Conservation (phyloP, 2,113 vertebrate species). For the Lanius collurio region DNA sequence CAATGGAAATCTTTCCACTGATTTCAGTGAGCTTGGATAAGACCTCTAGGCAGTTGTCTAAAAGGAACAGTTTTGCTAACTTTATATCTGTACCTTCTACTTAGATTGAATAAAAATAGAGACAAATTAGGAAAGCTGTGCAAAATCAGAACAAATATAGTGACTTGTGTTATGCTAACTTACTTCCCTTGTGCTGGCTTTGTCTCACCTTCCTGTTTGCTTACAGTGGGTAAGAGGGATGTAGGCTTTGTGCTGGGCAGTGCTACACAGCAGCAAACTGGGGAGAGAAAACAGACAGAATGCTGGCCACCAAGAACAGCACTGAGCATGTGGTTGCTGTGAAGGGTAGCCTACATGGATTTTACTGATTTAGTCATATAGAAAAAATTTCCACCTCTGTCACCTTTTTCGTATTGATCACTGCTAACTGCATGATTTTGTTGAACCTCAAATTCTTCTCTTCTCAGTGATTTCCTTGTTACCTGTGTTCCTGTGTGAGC, state of each 20-base stretch:
- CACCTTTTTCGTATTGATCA: not conserved
- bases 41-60: not conserved
- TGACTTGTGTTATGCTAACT: not conserved
- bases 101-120: not conserved
- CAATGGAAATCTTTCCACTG: not conserved
- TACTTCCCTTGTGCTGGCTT: not conserved
- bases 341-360: not conserved
- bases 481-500: not conserved
- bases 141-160: not conserved
- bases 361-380: not conserved
- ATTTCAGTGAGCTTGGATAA: not conserved
- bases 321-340: not conserved
- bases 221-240: not conserved
- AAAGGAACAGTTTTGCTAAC: not conserved
- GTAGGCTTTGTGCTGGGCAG: not conserved
- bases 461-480: not conserved
- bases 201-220: not conserved
- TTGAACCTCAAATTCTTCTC: not conserved
- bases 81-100: not conserved
- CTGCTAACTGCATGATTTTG: not conserved
- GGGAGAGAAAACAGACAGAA: not conserved
- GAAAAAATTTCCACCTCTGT: not conserved
- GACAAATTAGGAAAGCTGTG: not conserved
- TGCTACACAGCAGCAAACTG: not conserved
- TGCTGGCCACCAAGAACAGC: not conserved